These are phyloP conservation scores for Apostichopus parvimensis DNA, from an alignment of 35 echinoderm and acorn worm genomes.

Conservation along the genomic window DNA sequence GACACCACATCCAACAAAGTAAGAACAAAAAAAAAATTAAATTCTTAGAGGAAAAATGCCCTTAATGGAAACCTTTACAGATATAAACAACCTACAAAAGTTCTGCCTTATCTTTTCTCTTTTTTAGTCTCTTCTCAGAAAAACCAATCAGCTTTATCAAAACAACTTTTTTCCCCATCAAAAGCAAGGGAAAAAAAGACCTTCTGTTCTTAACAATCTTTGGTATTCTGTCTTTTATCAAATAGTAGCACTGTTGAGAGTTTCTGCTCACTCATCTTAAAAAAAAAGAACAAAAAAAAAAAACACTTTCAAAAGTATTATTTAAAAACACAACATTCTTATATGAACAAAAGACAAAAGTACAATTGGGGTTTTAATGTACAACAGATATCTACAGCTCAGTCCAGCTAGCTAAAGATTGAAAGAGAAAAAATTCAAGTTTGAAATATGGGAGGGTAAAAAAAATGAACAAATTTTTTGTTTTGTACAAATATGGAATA, in stretches of 20 bases:
- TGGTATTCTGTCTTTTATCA: neutral
- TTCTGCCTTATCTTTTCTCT: neutral
- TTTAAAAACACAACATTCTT: neutral
- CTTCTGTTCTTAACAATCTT: neutral
- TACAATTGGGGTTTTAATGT: neutral
- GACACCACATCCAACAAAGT: neutral
- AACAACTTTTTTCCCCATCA: neutral
- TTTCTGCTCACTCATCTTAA: neutral
- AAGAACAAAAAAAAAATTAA: neutral
- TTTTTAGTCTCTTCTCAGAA: neutral
- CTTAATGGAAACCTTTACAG: neutral
- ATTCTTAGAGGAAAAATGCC: neutral
- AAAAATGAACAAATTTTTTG: neutral
- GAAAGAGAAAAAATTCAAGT: neutral
- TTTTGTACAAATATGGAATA: neutral
- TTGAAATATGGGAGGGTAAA: neutral
- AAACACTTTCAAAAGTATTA: neutral
- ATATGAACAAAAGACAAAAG: neutral
- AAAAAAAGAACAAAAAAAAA: neutral
- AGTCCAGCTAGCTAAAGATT: slow-evolving; percentile 26
- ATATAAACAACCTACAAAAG: neutral
- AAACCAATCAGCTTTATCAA: neutral
- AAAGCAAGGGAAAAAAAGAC: neutral
- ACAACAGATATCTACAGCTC: neutral
- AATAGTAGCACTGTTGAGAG: neutral